These are phyloP conservation scores for Penaeus chinensis DNA, from an alignment of 1,140 invertebrate species.

Conservation along the genomic window DNA sequence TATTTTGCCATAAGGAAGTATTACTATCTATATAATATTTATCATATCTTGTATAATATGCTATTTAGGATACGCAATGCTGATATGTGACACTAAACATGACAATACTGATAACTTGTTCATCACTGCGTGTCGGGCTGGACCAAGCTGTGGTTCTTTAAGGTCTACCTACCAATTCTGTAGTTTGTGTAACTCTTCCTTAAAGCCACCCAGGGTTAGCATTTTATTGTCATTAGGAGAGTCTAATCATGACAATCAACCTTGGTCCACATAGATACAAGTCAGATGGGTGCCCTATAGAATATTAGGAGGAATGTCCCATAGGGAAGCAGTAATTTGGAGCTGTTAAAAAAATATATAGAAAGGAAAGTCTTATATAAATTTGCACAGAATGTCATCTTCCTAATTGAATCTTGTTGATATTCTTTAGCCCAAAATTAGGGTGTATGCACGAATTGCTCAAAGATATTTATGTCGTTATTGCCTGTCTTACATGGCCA, in stretches of 20 bases:
- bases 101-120: slow-evolving; percentile 50
- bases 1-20: slow-evolving; percentile 62
- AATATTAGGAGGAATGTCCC: slow-evolving; percentile 6
- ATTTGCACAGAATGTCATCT: slow-evolving; percentile 50
- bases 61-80: slow-evolving; percentile 60
- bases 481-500: slow-evolving; percentile 60
- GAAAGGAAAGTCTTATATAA: not conserved
- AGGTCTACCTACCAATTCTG: slow-evolving; percentile 44
- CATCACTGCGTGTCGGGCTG: slow-evolving; percentile 47
- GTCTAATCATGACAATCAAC: slow-evolving; percentile 59
- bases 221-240: slow-evolving; percentile 48
- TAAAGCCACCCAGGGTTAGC: slow-evolving; percentile 55
- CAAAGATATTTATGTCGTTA: slow-evolving; percentile 58
- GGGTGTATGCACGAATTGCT: slow-evolving; percentile 60
- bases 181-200: slow-evolving; percentile 45
- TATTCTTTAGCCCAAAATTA: slow-evolving; percentile 55
- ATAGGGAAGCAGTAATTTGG: slow-evolving; percentile 27
- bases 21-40: slow-evolving; percentile 60
- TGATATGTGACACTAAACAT: slow-evolving; percentile 58
- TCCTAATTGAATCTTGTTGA: slow-evolving; percentile 48
- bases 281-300: slow-evolving; percentile 31
- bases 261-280: slow-evolving; percentile 53
- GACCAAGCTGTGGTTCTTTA: slow-evolving; percentile 50
- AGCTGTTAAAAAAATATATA: not conserved
- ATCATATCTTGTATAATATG: slow-evolving; percentile 60